phyloP scores from a whole-genome alignment of 1,140 invertebrate species.

The Ceratitis capitata region DNA sequence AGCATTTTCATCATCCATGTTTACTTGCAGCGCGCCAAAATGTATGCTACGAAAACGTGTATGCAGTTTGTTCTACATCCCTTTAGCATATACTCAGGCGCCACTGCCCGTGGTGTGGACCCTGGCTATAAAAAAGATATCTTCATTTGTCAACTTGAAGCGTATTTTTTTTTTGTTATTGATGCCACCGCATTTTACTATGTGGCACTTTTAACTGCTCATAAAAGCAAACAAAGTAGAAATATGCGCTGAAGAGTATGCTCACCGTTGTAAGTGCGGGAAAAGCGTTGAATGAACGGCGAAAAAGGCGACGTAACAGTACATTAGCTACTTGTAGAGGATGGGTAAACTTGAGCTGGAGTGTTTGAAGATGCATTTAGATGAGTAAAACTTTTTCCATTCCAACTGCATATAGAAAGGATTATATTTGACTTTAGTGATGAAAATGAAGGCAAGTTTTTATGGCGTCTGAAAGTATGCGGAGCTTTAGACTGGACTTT shows the following conservation, averaged over 20 bases:
- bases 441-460: neutral
- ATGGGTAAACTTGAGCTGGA: slow-evolving; percentile 11
- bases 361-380: neutral
- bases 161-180: neutral
- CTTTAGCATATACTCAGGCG: neutral
- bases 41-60: neutral
- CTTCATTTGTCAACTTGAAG: slow-evolving; percentile 11
- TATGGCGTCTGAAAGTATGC: neutral
- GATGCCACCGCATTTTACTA: neutral
- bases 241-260: neutral
- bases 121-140: neutral
- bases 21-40: neutral
- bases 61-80: neutral
- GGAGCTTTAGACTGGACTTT: too few species aligned
- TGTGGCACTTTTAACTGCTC: neutral
- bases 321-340: neutral
- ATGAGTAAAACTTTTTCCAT: neutral
- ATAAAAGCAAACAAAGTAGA: neutral
- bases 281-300: neutral
- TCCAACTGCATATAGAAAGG: neutral
- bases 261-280: neutral
- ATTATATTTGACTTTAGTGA: neutral
- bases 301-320: neutral
- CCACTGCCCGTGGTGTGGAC: neutral
- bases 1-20: neutral